Evolutionary conservation across 2,888 invertebrate species (phyloP).

Genomic region (Myathropa florea): DNA sequence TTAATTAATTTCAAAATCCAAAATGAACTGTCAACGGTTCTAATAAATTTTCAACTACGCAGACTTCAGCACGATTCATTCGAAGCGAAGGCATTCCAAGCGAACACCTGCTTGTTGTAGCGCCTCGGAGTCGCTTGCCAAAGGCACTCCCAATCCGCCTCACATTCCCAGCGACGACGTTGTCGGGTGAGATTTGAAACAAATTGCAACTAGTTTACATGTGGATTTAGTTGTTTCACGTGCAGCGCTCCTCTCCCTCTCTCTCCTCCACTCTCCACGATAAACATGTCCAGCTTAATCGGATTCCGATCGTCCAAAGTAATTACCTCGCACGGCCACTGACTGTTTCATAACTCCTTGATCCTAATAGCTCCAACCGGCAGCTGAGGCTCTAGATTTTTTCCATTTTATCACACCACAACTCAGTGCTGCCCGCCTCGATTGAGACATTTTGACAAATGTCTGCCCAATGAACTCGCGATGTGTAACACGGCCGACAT

Average conservation of each 20-base stretch:
- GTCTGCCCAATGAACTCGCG: slow-evolving; percentile 64
- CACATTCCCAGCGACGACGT: slow-evolving; percentile 17
- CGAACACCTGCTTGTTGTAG: slow-evolving; percentile 31
- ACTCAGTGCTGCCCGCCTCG: not conserved
- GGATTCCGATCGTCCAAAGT: slow-evolving; percentile 57
- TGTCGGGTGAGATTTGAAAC: not conserved
- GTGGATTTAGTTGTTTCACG: slow-evolving; percentile 16
- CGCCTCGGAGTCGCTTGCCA: not conserved
- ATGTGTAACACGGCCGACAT: slow-evolving; percentile 22
- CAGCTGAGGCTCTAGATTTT: slow-evolving; percentile 18
- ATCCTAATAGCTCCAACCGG: slow-evolving; percentile 20
- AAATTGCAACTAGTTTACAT: slow-evolving; percentile 56
- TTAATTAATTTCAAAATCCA: not conserved
- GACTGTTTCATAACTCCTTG: slow-evolving; percentile 56
- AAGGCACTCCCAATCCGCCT: slow-evolving; percentile 32
- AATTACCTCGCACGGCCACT: slow-evolving; percentile 47
- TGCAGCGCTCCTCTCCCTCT: not conserved
- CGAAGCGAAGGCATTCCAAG: not conserved
- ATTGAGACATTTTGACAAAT: slow-evolving; percentile 66
- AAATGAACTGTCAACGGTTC: not conserved
- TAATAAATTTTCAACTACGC: not conserved
- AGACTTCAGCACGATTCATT: not conserved
- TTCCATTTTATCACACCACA: slow-evolving; percentile 33
- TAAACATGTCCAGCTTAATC: slow-evolving; percentile 65
- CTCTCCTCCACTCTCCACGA: slow-evolving; percentile 31